phyloP scores from a whole-genome alignment of 1,140 invertebrate species.

The Hyles euphorbiae region DNA sequence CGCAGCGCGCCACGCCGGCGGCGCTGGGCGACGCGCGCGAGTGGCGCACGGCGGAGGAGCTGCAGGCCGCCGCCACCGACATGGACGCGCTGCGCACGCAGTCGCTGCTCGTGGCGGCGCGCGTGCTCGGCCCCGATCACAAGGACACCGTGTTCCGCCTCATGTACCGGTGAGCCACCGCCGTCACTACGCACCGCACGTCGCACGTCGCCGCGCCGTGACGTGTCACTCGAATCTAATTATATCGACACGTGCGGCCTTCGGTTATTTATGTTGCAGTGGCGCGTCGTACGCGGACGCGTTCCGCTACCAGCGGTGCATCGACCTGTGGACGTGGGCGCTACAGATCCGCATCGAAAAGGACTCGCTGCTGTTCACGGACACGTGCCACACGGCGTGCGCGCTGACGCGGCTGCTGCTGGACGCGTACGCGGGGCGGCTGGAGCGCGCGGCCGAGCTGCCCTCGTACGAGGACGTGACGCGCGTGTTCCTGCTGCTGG shows the following conservation, averaged over 20 bases:
- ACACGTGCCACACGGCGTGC: conserved; percentile 87
- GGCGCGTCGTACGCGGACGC: conserved; percentile 93
- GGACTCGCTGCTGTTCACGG: conserved; percentile 81
- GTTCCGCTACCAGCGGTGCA: conserved; percentile 88
- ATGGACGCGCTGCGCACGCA: conserved; percentile 89
- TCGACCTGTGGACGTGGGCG: conserved; percentile 89
- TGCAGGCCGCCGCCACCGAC: conserved; percentile 83
- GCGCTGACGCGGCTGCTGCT: conserved; percentile 86
- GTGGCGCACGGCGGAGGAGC: conserved; percentile 82
- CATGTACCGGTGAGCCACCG: conserved; percentile 56
- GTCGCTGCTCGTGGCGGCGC: conserved; percentile 87
- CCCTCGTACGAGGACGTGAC: conserved; percentile 85
- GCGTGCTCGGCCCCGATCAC: conserved; percentile 87
- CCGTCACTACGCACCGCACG: background rate
- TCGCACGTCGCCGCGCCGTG: background rate
- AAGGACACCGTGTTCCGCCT: conserved; percentile 90
- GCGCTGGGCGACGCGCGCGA: conserved; percentile 81
- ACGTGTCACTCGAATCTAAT: background rate
- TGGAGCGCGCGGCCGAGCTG: conserved; percentile 71
- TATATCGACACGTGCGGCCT: too few species aligned
- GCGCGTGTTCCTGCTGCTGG: conserved; percentile 81
- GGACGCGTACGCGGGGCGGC: conserved; percentile 82
- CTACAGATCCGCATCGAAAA: conserved; percentile 86
- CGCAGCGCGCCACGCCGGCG: conserved; percentile 54
- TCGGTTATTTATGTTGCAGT: conserved; percentile 61